Conservation (phyloP, 92 coral and sea anemone genomes). For the Parazoanthus atlanticus region DNA sequence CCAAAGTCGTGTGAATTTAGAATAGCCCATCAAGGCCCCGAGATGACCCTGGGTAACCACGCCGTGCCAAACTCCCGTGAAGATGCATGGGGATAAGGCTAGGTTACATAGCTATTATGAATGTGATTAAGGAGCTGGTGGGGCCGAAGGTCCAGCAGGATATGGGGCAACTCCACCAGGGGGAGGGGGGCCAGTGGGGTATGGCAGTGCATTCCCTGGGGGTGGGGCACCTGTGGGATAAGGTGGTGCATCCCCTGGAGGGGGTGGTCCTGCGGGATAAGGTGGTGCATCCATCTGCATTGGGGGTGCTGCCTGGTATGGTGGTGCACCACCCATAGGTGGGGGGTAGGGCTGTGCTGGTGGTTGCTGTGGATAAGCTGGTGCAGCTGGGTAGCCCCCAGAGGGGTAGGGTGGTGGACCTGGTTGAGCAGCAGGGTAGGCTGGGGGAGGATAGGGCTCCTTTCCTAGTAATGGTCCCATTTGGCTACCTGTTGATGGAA, state of each 20-base stretch:
- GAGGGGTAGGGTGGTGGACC: conserved; percentile 37
- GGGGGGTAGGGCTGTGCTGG: conserved; percentile 38
- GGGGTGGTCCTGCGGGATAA: conserved; percentile 10
- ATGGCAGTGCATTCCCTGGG: conserved; percentile 8
- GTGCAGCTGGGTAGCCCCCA: conserved; percentile 25
- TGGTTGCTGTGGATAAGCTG: conserved; percentile 27
- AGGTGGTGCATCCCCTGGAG: conserved; percentile 1
- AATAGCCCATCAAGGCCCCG: too few species aligned
- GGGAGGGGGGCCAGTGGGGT: conserved; percentile 29
- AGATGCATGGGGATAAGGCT: too few species aligned
- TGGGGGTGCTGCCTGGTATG: conserved; percentile 24
- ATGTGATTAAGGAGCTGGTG: conserved; percentile 13
- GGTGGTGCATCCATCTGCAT: conserved; percentile 18
- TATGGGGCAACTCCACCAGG: conserved; percentile 30
- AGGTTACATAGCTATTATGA: too few species aligned
- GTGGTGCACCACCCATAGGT: conserved; percentile 8
- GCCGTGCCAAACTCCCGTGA: too few species aligned
- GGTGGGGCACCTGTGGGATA: conserved; percentile 24
- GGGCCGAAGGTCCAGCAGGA: conserved; percentile 25
- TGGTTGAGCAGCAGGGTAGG: conserved; percentile 27
- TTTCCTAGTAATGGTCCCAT: conserved; percentile 38
- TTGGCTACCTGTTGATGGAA: conserved; percentile 8
- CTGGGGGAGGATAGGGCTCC: conserved; percentile 30
- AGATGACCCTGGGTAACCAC: too few species aligned
- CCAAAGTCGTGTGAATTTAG: too few species aligned